Conservation (phyloP, 2,888 invertebrate genomes). For the Spilarctia lutea region DNA sequence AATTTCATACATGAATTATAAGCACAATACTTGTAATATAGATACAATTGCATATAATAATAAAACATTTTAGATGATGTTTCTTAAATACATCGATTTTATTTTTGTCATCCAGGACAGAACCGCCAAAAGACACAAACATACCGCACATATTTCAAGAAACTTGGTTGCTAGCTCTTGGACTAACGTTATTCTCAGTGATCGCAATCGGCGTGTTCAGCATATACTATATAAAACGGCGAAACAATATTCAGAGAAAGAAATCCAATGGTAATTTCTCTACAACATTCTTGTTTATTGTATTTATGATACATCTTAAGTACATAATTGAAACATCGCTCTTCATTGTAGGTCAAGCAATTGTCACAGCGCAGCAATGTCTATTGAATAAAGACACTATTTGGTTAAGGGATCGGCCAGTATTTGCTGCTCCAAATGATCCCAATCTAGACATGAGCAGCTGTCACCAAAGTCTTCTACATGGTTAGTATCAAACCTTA, state of each 20-base stretch:
- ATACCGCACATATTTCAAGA: slow-evolving; percentile 80
- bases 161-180: slow-evolving; percentile 80
- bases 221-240: slow-evolving; percentile 78
- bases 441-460: slow-evolving; percentile 73
- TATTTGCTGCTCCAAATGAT: slow-evolving; percentile 76
- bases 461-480: slow-evolving; percentile 82
- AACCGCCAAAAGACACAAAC: slow-evolving; percentile 80
- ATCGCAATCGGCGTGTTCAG: slow-evolving; percentile 79
- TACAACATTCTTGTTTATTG: slow-evolving; percentile 36
- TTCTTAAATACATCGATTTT: slow-evolving; percentile 20
- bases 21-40: too few relatives aligned
- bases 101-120: slow-evolving; percentile 65
- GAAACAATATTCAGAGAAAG: slow-evolving; percentile 78
- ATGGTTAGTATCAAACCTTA: slow-evolving; percentile 68
- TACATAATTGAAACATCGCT: slow-evolving; percentile 73
- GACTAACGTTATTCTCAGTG: slow-evolving; percentile 75
- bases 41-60: not conserved
- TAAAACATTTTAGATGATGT: not conserved
- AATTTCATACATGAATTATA: too few relatives aligned
- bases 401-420: slow-evolving; percentile 81
- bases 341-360: slow-evolving; percentile 81
- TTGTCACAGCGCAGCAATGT: slow-evolving; percentile 83
- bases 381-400: slow-evolving; percentile 84
- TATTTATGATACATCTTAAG: slow-evolving; percentile 33
- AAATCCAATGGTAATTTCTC: slow-evolving; percentile 75